A percentile compares a stretch with the other conserved stretches of the same genome.
Evolutionary conservation across 37 sponge, comb jelly and placozoan genomes (phyloP).

Genomic region (Geodia barretti): DNA sequence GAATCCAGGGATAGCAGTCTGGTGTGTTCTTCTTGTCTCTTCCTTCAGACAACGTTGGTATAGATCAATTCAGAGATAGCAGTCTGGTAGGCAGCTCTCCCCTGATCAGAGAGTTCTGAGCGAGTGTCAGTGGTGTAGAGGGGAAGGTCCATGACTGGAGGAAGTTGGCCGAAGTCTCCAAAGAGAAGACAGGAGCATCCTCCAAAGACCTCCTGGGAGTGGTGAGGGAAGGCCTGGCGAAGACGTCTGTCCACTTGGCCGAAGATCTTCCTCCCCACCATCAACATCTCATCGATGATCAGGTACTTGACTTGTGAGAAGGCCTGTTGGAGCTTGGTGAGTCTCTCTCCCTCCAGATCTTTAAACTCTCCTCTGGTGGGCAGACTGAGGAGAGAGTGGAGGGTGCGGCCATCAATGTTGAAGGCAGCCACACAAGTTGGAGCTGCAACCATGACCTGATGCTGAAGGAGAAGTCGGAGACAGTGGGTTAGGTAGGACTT

Average conservation of each 20-base stretch:
- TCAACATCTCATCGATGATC: constrained; percentile 62
- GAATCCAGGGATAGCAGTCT: too few species aligned
- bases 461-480: constrained; percentile 23
- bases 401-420: constrained; percentile 41
- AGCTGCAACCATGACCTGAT: constrained; percentile 38
- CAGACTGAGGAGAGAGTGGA: constrained; percentile 44
- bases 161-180: constrained; percentile 57
- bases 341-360: constrained; percentile 26
- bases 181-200: constrained; percentile 58
- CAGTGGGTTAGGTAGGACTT: constrained; percentile 57
- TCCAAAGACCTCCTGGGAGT: constrained; percentile 22
- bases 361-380: constrained; percentile 38
- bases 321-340: constrained; percentile 27
- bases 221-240: constrained; percentile 41
- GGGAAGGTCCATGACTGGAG: constrained; percentile 42
- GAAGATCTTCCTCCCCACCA: constrained; percentile 52
- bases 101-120: too few species aligned
- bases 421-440: constrained; percentile 68
- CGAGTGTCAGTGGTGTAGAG: too few species aligned
- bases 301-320: constrained; percentile 43
- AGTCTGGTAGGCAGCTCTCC: too few species aligned
- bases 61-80: too few species aligned
- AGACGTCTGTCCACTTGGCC: constrained; percentile 51
- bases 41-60: too few species aligned
- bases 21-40: too few species aligned